These are phyloP conservation scores for Hippocampus barbouri DNA, from an alignment of 2,113 vertebrate genomes.

Conservation along the genomic window DNA sequence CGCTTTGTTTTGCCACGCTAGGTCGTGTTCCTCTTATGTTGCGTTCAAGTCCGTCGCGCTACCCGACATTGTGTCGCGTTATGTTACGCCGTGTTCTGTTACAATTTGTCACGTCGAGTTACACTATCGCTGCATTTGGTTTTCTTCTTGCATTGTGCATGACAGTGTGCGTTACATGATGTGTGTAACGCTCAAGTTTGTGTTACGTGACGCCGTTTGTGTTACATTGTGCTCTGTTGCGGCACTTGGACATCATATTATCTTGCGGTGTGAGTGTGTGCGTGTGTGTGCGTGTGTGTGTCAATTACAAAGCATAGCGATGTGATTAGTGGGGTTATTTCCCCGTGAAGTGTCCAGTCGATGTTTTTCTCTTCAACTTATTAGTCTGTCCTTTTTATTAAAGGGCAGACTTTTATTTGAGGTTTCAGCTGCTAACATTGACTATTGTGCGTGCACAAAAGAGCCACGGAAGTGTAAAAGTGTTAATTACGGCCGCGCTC, in stretches of 20 bases:
- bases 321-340: neutral
- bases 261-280: neutral
- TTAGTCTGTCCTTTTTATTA: neutral
- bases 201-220: neutral
- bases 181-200: neutral
- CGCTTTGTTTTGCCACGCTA: too few species aligned
- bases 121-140: too few species aligned
- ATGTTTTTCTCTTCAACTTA: neutral
- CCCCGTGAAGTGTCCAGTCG: neutral
- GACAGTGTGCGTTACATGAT: too few species aligned
- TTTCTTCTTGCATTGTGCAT: too few species aligned
- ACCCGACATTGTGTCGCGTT: too few species aligned
- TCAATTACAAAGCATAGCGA: neutral
- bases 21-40: too few species aligned
- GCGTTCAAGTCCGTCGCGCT: too few species aligned
- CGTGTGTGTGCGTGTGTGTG: too few species aligned
- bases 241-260: neutral
- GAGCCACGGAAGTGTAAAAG: neutral
- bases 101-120: too few species aligned
- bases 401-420: neutral
- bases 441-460: conserved; percentile 1
- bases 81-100: too few species aligned
- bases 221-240: neutral
- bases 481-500: neutral
- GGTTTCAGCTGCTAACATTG: neutral